Conservation (phyloP, 2,888 invertebrate species). For the Aphodius granarius region DNA sequence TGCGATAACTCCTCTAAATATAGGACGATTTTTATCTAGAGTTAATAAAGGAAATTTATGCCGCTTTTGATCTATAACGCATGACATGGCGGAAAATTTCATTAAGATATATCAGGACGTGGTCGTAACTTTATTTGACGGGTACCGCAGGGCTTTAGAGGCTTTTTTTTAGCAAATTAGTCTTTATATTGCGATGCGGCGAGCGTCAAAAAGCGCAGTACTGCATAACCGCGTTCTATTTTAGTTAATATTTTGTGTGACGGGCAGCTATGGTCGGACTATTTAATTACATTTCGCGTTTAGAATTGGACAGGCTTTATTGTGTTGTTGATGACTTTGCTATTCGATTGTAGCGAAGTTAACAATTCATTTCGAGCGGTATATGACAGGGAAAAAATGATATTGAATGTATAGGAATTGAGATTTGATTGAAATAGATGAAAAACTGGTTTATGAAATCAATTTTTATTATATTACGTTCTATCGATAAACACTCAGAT, state of each 20-base stretch:
- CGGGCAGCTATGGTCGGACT: not conserved
- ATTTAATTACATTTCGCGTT: not conserved
- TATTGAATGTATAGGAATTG: no score
- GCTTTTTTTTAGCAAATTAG: slow-evolving; percentile 1
- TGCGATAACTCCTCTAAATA: not conserved
- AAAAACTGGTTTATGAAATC: no score
- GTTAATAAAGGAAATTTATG: not conserved
- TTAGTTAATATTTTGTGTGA: not conserved
- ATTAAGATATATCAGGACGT: slow-evolving; percentile 5
- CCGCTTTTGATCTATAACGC: not conserved
- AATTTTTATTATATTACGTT: not conserved
- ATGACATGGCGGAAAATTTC: slow-evolving; percentile 3
- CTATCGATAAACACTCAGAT: not conserved
- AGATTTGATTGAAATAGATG: no score
- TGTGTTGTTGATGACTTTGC: not conserved
- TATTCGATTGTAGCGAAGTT: not conserved
- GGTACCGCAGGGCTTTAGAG: not conserved
- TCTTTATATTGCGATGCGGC: not conserved
- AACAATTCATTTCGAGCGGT: not conserved
- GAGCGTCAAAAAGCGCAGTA: not conserved
- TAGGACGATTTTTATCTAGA: slow-evolving; percentile 7
- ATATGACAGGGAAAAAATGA: no score
- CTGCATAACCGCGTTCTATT: not conserved
- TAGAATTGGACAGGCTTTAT: not conserved
- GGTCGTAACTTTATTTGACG: slow-evolving; percentile 9